Base-by-base conservation (phyloP, 1,140 invertebrate genomes). In the Lordiphosa clarofinis region DNA sequence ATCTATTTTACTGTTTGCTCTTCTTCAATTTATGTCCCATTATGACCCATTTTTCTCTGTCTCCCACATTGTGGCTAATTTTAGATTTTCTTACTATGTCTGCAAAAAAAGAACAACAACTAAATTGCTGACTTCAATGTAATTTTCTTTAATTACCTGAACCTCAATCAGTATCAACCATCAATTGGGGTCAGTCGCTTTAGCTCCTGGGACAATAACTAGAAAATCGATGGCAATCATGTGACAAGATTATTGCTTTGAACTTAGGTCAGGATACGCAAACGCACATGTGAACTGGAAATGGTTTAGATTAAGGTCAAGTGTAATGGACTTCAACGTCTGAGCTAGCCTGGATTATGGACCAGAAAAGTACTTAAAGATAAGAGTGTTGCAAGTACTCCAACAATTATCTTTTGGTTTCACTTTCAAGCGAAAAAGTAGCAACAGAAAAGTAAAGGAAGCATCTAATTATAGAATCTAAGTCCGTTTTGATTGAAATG, bases 171-270 rank as follows among this genome's bases (percentile, higher is more conserved):
- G 64, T 50, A 46, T 21, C 21, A 36, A 5, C 19, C 58, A 67
- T 59, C 55, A 33, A 67, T 58, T 55, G 63, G 56, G 64, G 49
- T 68, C 65, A 68, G 49, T 68, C 28, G 64, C 39, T 59, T 28
- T 7, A 28, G 24, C 24, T 28, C 24, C 24, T 24, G 52, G 46
- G 11, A 6, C 5, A 28, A 24, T 49, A 68, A 55, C 49, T 48
- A 48, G 56, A 54, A 54, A 68, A 68, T 68, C 65, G 65, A 68
- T 68, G 46, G 65, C 48, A 68, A 68, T 68, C 63, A 68, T 19
- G 54, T 10, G 13, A 21, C 33, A 38, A 38, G 36, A 21, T 50
- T 12, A 10, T 53, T 54, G 48, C 56, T 60, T 68, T 67, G 64
- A 67, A 67, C 64, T 49, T 49, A 36, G 28, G 47, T 37, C 47